These are phyloP conservation scores for Pseudorhombus dupliciocellatus DNA, from an alignment of 2,113 vertebrate genomes.

Conservation along the genomic window DNA sequence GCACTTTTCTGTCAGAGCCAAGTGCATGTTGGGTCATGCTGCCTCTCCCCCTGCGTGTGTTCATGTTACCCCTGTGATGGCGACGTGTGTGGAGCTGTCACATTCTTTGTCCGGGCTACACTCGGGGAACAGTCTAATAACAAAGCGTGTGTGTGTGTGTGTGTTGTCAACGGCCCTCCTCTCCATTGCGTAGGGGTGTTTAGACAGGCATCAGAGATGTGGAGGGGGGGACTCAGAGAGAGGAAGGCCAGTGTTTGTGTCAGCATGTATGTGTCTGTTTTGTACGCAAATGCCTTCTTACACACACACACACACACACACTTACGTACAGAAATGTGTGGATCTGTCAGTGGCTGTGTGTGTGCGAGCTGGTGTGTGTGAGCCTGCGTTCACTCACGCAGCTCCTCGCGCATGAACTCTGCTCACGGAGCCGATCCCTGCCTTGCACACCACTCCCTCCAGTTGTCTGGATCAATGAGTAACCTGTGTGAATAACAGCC, in stretches of 20 bases:
- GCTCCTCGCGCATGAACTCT: slow-evolving; percentile 26
- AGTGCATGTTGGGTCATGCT: slow-evolving; percentile 76
- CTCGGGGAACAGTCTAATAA: slow-evolving; percentile 60
- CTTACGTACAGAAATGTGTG: not conserved
- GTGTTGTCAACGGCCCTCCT: slow-evolving; percentile 39
- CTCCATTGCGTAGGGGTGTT: slow-evolving; percentile 50
- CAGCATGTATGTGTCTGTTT: slow-evolving; percentile 41
- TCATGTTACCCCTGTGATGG: slow-evolving; percentile 27
- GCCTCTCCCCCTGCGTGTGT: slow-evolving; percentile 45
- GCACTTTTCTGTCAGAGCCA: slow-evolving; percentile 61
- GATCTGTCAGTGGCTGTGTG: not conserved
- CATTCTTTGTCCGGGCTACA: slow-evolving; percentile 71
- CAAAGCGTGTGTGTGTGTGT: slow-evolving; percentile 46
- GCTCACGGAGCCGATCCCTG: slow-evolving; percentile 53
- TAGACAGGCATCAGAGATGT: slow-evolving; percentile 59
- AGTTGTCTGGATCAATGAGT: slow-evolving; percentile 73
- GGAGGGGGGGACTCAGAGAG: slow-evolving; percentile 39
- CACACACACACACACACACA: not conserved
- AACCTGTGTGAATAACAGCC: slow-evolving; percentile 67
- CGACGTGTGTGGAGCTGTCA: slow-evolving; percentile 69
- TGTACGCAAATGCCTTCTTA: slow-evolving; percentile 25
- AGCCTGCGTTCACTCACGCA: slow-evolving; percentile 51
- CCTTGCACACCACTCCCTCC: slow-evolving; percentile 72
- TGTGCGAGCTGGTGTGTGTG: not conserved
- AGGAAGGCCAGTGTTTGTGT: slow-evolving; percentile 27